Evolutionary conservation across 2,797 vertebrate species (phyloP), one percentile per base, ranked within the genome.

Genomic region (Cichlasoma orientale): DNA sequence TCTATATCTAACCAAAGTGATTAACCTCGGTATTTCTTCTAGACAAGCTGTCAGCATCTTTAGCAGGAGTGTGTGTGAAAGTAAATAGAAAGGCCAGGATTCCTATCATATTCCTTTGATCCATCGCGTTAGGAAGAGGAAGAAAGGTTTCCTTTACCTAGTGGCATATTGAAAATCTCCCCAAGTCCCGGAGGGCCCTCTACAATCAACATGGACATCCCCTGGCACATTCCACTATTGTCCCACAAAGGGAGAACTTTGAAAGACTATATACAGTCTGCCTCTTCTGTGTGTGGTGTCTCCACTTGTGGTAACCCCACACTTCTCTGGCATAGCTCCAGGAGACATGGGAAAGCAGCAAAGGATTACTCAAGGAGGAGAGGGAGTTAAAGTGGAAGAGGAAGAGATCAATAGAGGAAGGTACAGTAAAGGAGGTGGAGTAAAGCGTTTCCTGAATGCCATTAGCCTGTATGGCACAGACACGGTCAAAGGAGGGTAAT

Each of bases 341-440:
- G 86, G 85, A 93, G 89, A 90, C 88, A 89, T 86, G 87, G 88
- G 85, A 93, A 94, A 89, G 89, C 77, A 76, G 82, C 84, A 90
- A 90, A 85, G 82, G 89, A 93, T 92, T 89, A 91, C 83, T 86
- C 84, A 75, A 75, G 75, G 88, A 91, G 86, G 83, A 91, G 82
- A 82, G 77, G 89, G 92, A 90, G 90, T 92, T 93, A 87, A 82
- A 84, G 83, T 87, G 83, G 68, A 88, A 84, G 79, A 89, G 83
- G 90, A 73, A 81, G 79, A 80, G 87, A 91, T 90, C 87, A 93
- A 88, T 89, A 79, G 59, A 87, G 77, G 79, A 77, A 76, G 80
- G 75, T 88, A 87, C 82, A 86, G 87, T 75, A 82, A 72, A 74
- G 54, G 74, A 83, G 77, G 63, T 5, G 70, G 73, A 78, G 84